These are phyloP conservation scores for Grus americana DNA, from an alignment of 2,113 vertebrate genomes.

Conservation along the genomic window DNA sequence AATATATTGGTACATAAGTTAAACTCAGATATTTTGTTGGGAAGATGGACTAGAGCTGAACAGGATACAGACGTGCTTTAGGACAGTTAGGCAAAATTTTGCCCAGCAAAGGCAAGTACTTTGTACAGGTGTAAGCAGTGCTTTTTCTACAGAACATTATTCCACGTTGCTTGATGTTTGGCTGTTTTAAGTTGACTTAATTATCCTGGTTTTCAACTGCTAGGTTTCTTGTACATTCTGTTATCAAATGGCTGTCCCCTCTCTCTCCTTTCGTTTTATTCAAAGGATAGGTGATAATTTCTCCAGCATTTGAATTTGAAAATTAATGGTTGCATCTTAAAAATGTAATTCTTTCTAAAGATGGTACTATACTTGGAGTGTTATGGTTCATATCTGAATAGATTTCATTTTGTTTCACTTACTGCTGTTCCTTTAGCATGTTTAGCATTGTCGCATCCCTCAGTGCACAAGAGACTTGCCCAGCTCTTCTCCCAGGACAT, in stretches of 20 bases:
- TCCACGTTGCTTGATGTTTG: background rate
- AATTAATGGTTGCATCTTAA: constrained; percentile 5
- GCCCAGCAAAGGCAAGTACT: background rate
- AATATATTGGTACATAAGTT: background rate
- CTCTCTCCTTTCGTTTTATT: background rate
- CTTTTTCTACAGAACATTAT: background rate
- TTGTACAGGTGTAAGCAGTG: background rate
- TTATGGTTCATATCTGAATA: background rate
- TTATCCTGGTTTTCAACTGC: constrained; percentile 21
- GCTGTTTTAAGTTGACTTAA: background rate
- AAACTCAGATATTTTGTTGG: background rate
- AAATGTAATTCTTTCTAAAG: background rate
- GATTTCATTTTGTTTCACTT: background rate
- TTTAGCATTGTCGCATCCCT: constrained; percentile 2
- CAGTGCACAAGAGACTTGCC: background rate
- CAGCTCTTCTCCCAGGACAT: background rate
- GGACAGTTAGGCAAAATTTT: background rate
- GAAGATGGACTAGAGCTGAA: background rate
- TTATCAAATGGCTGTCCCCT: background rate
- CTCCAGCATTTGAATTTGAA: constrained; percentile 2
- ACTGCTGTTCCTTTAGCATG: background rate
- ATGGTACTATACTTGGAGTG: background rate
- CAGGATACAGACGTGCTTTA: background rate
- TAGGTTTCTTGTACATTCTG: background rate
- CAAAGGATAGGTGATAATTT: background rate